Evolutionary conservation across 2,888 invertebrate genomes (phyloP), one percentile per base, ranked within the genome.

Genomic region (Caenorhabditis wallacei): DNA sequence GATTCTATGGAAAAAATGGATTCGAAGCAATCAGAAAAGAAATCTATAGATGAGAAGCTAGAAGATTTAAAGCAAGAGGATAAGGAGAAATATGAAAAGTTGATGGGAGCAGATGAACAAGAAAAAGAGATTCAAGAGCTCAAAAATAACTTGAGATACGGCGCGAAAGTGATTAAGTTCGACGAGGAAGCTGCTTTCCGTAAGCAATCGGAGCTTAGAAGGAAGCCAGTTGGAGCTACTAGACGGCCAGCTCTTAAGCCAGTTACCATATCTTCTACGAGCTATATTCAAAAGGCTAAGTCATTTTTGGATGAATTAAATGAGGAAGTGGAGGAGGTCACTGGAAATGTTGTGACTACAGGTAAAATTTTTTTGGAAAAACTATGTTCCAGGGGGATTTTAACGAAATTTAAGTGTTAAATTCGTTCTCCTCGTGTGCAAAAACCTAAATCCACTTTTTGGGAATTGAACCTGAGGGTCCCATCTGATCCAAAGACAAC

Each of bases 231-330:
- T n/a, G n/a, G n/a, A 8, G 30, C 30, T 5, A 5, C 30, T 4
- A 63, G 53, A 54, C 24, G 75, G 43, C 69, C 79, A 26, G 43
- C 61, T 61, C 37, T 80, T 40, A 82, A 63, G 57, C 54, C 70
- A 13, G 84, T 85, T 4, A 75, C 82, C 13, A 82, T 83, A 22
- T 80, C 82, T 1, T 82, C 83, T 2, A 74, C 84, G 10, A 84
- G 85, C 11, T 82, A 85, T 54, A 80, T 84, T 51, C 81, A 84
- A n/a, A 87, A 87, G 61, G 87, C 87, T 0, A 82, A 83, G 24
- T 84, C 76, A 10, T 87, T 87, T 66, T 64, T 86, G 20, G 85
- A 84, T 53, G 80, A 83, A 22, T 51, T 87, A 24, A 87, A 87
- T 61, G 87, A 84, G 18, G 22, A 80, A 0, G 81, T 82, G 43